Percentiles rank a stretch among this genome's conserved stretches.
Conservation (phyloP, 2,113 vertebrate genomes). For the Isurus oxyrinchus region DNA sequence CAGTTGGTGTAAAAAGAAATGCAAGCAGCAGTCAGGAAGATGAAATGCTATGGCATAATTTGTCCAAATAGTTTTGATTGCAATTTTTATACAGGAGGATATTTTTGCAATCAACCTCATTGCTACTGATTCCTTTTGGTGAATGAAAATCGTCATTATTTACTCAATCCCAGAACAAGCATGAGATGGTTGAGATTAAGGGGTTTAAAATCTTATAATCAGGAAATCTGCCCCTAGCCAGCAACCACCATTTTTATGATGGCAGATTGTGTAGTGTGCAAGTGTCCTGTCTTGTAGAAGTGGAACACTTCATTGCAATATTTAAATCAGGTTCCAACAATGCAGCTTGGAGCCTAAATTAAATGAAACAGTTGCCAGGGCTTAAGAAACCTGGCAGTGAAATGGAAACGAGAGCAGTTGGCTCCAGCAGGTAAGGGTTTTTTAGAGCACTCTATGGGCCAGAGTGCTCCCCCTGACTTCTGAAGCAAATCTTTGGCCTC, state of each 20-base stretch:
- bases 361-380: too few relatives aligned
- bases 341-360: too few relatives aligned
- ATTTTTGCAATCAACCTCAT: neutral
- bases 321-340: neutral
- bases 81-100: neutral
- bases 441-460: neutral
- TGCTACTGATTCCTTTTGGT: neutral
- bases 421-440: neutral
- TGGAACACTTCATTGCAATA: neutral
- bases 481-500: neutral
- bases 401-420: too few relatives aligned
- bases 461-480: neutral
- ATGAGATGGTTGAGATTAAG: neutral
- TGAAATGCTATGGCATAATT: neutral
- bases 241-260: neutral
- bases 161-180: neutral
- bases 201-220: neutral
- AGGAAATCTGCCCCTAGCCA: neutral
- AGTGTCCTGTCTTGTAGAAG: neutral
- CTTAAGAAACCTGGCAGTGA: too few relatives aligned
- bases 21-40: neutral
- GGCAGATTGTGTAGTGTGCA: neutral
- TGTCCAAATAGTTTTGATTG: neutral
- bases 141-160: neutral
- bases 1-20: neutral